These are phyloP conservation scores for Anoplolepis gracilipes DNA, from an alignment of 1,140 invertebrate species.

Conservation along the genomic window DNA sequence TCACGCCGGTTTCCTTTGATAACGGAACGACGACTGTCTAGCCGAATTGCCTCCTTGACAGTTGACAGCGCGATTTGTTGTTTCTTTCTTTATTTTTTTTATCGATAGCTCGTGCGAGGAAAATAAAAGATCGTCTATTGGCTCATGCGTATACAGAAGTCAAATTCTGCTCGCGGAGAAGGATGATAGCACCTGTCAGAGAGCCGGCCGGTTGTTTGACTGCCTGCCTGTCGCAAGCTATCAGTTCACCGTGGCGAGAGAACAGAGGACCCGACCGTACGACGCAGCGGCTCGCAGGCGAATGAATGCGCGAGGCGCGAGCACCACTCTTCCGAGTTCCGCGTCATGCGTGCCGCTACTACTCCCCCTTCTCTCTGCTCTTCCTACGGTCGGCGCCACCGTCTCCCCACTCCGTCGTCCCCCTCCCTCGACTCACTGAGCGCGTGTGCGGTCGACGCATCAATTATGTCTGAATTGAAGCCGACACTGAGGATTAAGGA, in stretches of 20 bases:
- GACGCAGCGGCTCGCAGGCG: constrained; percentile 66
- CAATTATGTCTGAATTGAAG: constrained; percentile 67
- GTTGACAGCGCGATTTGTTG: too few species aligned
- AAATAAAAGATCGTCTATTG: neutral
- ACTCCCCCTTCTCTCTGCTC: neutral
- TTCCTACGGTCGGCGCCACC: constrained; percentile 23
- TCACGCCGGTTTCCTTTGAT: constrained; percentile 46
- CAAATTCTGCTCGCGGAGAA: too few species aligned
- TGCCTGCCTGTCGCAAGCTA: neutral
- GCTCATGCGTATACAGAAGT: neutral
- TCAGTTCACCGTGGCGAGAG: neutral
- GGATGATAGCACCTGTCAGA: neutral
- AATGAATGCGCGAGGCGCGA: constrained; percentile 60
- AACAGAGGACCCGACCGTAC: constrained; percentile 47
- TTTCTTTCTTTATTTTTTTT: neutral
- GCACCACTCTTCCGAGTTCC: constrained; percentile 72
- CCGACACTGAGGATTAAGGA: neutral
- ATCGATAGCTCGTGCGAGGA: neutral
- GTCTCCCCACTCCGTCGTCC: neutral
- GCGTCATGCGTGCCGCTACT: constrained; percentile 64
- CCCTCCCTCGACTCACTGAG: constrained; percentile 14
- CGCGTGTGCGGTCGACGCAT: constrained; percentile 67
- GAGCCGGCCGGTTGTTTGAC: neutral
- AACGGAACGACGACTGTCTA: constrained; percentile 19
- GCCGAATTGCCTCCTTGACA: neutral